Conservation (phyloP, 2,113 vertebrate genomes). For the Rhinoptilus africanus region DNA sequence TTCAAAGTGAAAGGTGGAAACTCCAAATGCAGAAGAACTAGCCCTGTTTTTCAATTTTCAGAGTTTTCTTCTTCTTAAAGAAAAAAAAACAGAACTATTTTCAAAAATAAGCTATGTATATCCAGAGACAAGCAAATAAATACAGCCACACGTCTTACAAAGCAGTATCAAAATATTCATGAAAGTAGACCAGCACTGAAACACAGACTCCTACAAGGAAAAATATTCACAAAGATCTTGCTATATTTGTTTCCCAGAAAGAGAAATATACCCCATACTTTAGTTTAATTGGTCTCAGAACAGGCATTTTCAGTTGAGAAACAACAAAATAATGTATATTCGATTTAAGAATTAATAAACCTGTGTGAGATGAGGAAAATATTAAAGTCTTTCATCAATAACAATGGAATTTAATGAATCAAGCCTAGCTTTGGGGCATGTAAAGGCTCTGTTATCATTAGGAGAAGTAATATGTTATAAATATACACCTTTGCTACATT, state of each 20-base stretch:
- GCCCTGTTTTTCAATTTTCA: not conserved
- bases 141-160: not conserved
- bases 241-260: not conserved
- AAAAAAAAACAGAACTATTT: not conserved
- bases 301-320: not conserved
- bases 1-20: not conserved
- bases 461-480: not conserved
- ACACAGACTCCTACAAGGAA: not conserved
- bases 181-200: not conserved
- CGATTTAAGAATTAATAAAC: conserved; percentile 61
- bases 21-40: not conserved
- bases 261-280: not conserved
- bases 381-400: conserved; percentile 43
- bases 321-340: not conserved
- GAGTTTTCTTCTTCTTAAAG: not conserved
- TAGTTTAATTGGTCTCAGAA: conserved; percentile 44
- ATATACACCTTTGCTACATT: not conserved
- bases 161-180: not conserved
- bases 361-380: not conserved
- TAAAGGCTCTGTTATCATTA: not conserved
- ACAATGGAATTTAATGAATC: not conserved
- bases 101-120: not conserved
- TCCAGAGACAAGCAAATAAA: not conserved
- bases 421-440: not conserved
- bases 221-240: not conserved